These are phyloP conservation scores for Acrocyrtus sp. DNA, from an alignment of 2,888 invertebrate species.

Conservation along the genomic window DNA sequence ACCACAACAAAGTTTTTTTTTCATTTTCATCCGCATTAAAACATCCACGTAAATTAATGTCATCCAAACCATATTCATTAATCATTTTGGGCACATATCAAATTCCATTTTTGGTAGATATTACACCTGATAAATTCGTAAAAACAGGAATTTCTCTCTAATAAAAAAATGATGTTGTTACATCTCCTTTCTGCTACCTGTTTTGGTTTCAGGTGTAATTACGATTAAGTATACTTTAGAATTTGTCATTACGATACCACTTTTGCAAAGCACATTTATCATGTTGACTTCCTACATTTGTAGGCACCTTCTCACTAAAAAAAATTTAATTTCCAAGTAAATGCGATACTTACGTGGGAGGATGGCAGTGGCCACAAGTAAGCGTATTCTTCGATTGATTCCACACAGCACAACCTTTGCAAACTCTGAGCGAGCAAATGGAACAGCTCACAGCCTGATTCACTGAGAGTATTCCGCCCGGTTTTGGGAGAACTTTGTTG, in stretches of 20 bases:
- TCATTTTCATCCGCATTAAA: too few species aligned
- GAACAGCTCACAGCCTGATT: conserved; percentile 41
- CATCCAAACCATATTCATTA: background rate
- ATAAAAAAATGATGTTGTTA: too few species aligned
- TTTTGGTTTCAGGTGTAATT: too few species aligned
- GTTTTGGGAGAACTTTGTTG: conserved; percentile 34
- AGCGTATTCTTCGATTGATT: conserved; percentile 49
- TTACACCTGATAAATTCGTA: too few species aligned
- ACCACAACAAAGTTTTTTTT: too few species aligned
- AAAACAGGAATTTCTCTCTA: too few species aligned
- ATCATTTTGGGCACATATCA: background rate
- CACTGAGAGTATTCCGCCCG: conserved; percentile 17
- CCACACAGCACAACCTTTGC: conserved; percentile 53
- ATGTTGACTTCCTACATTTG: background rate
- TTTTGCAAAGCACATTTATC: too few species aligned
- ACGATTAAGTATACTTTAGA: too few species aligned
- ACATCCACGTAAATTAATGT: too few species aligned
- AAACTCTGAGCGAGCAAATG: conserved; percentile 52
- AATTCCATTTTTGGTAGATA: background rate
- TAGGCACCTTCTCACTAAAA: background rate
- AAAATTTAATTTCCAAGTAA: conserved; percentile 1
- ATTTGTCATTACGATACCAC: too few species aligned
- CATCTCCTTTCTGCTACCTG: too few species aligned
- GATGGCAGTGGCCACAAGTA: conserved; percentile 55
- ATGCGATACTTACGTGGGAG: conserved; percentile 54